Evolutionary conservation across 1,140 invertebrate species (phyloP), one percentile per base, ranked within the genome.

Genomic region (Lepidurus couesii): DNA sequence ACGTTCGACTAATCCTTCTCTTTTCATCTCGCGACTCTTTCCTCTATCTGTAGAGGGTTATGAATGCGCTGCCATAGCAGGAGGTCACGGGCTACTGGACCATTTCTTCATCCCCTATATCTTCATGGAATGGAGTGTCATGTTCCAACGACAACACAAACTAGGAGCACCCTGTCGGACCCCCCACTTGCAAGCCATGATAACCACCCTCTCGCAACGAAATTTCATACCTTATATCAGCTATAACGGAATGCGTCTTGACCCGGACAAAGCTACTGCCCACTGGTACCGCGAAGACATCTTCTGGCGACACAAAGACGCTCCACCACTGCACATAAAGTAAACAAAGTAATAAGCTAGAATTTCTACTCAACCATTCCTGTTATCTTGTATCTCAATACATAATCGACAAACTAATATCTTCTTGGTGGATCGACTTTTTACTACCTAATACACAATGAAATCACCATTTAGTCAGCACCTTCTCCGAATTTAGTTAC

Each of bases 101-200:
- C 75, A 21, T 7, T 76, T 82, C 47, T 65, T 80, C 76, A 82
- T 84, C 74, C 80, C 81, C 75, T 83, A 84, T 80, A 81, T 84
- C n/a, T 83, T 84, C 78, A 84, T 83, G 82, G 84, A 84, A 80
- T 84, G 84, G 84, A 47, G 76, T 44, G 43, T 77, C 26, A 77
- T 77, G 76, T 77, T 77, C 24, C 76, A 47, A 34, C 43, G 76
- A 34, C 44, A 47, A 43, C 76, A 77, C 24, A 45, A 45, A 53
- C 47, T 47, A 8, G 76, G 26, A 21, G 47, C 44, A 9, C 76
- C 76, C 8, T 77, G 76, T 43, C 42, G 24, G 21, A 44, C 42
- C 16, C 26, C 44, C 44, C 21, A 77, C 44, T 53, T 77, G 44
- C 43, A 77, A 44, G 47, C 26, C 16, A 42, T 77, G 42, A 47